Evolutionary conservation across 2,888 invertebrate species (phyloP).

Genomic region (Andricus curvator): DNA sequence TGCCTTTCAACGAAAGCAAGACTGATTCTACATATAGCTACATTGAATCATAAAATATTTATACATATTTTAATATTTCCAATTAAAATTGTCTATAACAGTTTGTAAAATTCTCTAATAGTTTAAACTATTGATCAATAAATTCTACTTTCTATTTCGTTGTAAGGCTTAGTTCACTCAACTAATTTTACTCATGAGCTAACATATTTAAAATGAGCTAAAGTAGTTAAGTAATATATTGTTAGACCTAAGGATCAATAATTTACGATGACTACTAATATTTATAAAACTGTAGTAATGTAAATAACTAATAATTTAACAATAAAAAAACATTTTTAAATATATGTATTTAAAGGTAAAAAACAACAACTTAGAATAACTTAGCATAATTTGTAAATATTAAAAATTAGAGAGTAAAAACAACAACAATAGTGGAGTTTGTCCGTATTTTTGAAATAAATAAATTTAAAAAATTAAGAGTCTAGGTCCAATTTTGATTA

Average conservation of each 20-base stretch:
- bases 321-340: not conserved
- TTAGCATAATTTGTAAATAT: not conserved
- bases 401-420: not conserved
- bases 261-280: not conserved
- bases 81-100: not conserved
- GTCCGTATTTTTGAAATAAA: not conserved
- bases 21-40: not conserved
- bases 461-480: not conserved
- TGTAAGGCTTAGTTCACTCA: constrained; percentile 18
- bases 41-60: not conserved
- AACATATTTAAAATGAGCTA: constrained; percentile 6
- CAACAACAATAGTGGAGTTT: not conserved
- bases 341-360: not conserved
- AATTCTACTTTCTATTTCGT: constrained; percentile 20
- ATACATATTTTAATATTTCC: not conserved
- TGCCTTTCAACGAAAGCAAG: not conserved
- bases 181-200: not conserved
- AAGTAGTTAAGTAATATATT: not conserved
- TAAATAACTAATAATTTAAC: not conserved
- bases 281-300: not conserved
- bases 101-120: constrained; percentile 7
- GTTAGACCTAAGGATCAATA: not conserved
- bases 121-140: not conserved
- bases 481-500: not conserved
- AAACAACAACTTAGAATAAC: not conserved